Evolutionary conservation across 2,888 invertebrate genomes (phyloP), one percentile per base, ranked within the genome.

Genomic region (Argyresthia goedartella): DNA sequence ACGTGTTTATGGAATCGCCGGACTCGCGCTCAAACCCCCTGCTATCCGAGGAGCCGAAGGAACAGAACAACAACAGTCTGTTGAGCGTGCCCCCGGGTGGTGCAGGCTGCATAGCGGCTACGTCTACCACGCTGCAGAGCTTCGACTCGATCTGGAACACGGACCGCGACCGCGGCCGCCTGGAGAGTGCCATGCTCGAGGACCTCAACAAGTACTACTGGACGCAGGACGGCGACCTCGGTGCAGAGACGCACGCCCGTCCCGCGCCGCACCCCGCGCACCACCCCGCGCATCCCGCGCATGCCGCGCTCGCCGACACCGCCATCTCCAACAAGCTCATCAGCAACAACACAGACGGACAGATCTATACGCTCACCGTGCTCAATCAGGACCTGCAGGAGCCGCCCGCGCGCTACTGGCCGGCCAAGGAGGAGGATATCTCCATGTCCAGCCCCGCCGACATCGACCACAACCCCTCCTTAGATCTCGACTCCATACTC

Each of bases 141-240:
- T 85, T 87, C 67, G 88, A 89, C 60, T 87, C 90, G 57, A 91
- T 91, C 59, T 91, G 92, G 88, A 91, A 91, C 69, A 89, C 89
- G 46, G 92, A 92, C 59, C 93, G 94, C 71, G 93, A 91, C 60
- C 89, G 91, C 36, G 92, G 91, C 58, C 89, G 91, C 58, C 81
- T 92, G 59, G 92, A 93, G 69, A 90, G 91, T 49, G 91, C 91
- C 64, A 92, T 95, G 67, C 87, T 95, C 64, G 95, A 95, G 74
- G 95, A 95, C 79, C 89, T 95, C 64, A 94, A 94, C 78, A 94
- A 94, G 73, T 94, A 92, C 73, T 94, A 93, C 70, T 94, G 94
- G 94, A 91, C 88, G 58, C 90, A 91, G 68, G 91, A 92, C 60
- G 87, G 72, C 60, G 89, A 89, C 61, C 88, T 89, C 25, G 51